Evolutionary conservation across 1,140 invertebrate species (phyloP).

Genomic region (Hestina assimilis): DNA sequence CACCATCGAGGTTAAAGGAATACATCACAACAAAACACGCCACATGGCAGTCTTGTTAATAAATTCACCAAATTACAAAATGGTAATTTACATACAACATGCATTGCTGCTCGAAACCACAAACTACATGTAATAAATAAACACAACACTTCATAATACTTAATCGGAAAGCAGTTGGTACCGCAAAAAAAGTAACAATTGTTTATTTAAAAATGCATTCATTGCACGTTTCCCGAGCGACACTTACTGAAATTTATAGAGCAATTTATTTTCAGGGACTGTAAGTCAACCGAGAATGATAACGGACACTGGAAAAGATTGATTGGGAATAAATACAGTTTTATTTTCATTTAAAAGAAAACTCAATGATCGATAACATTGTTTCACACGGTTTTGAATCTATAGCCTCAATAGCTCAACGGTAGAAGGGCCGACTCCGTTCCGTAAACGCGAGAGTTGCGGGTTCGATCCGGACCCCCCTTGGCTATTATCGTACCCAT

Average conservation of each 20-base stretch:
- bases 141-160: conserved; percentile 15
- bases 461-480: too few relatives aligned
- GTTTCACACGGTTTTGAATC: too few relatives aligned
- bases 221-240: conserved; percentile 20
- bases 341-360: conserved; percentile 11
- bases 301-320: conserved; percentile 21
- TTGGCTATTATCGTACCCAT: too few relatives aligned
- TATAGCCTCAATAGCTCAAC: too few relatives aligned
- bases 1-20: too few relatives aligned
- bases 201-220: conserved; percentile 31
- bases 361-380: not conserved
- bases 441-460: too few relatives aligned
- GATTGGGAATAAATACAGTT: conserved; percentile 18
- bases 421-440: too few relatives aligned
- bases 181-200: conserved; percentile 23
- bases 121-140: conserved; percentile 4
- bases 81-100: too few relatives aligned
- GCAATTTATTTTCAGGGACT: conserved; percentile 23
- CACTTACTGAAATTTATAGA: conserved; percentile 25
- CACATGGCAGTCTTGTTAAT: too few relatives aligned
- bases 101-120: too few relatives aligned
- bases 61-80: too few relatives aligned
- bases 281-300: conserved; percentile 26
- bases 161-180: conserved; percentile 21
- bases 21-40: too few relatives aligned